These are phyloP conservation scores for Stigmatopora nigra DNA, from an alignment of 2,113 vertebrate genomes.

Conservation along the genomic window DNA sequence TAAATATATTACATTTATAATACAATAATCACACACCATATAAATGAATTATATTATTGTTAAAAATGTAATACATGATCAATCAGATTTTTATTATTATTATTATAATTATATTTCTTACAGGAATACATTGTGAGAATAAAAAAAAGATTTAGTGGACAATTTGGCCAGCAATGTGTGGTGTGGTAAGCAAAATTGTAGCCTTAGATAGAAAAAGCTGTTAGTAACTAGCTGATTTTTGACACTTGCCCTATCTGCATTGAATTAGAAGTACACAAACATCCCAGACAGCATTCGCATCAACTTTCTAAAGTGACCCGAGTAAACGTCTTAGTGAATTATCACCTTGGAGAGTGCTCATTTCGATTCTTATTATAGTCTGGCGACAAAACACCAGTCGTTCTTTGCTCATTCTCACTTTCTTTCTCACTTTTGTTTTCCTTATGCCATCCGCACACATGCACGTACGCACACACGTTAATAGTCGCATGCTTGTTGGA, in stretches of 20 bases:
- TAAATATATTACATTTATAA: too few species aligned
- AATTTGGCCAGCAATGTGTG: too few species aligned
- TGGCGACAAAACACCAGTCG: constrained; percentile 8
- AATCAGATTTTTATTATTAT: too few species aligned
- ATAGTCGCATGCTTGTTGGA: background rate
- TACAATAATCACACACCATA: too few species aligned
- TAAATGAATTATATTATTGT: too few species aligned
- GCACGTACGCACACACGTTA: background rate
- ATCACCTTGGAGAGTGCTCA: constrained; percentile 1
- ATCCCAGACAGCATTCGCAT: background rate
- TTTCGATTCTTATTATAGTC: background rate
- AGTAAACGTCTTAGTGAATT: background rate
- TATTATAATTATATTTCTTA: too few species aligned
- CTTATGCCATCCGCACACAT: background rate
- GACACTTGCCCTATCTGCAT: background rate
- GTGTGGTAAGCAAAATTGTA: too few species aligned
- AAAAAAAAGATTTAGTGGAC: too few species aligned
- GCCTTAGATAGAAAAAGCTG: too few species aligned
- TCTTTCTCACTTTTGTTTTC: constrained; percentile 4
- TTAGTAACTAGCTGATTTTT: background rate
- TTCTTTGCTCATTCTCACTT: background rate
- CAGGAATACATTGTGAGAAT: too few species aligned
- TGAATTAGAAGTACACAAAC: background rate
- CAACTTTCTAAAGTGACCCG: background rate
- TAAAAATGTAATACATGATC: too few species aligned